These are phyloP conservation scores for Sphenodon punctatus DNA, from an alignment of 2,797 vertebrate genomes.

Conservation along the genomic window DNA sequence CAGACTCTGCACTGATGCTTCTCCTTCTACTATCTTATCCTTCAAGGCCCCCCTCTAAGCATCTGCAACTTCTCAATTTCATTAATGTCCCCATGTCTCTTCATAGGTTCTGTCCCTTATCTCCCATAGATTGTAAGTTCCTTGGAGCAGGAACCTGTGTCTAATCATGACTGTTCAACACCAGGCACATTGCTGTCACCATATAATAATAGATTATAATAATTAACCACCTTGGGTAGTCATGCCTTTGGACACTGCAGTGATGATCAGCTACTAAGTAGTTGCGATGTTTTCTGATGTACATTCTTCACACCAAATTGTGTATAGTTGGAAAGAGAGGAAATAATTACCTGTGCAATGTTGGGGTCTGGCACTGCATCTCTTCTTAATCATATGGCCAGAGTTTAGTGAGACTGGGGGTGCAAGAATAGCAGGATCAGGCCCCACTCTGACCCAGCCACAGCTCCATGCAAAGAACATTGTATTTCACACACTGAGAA, in stretches of 20 bases:
- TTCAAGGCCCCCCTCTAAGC: too few species aligned
- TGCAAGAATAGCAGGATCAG: not conserved
- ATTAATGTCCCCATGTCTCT: too few species aligned
- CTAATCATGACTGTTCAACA: too few species aligned
- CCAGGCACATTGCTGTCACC: too few species aligned
- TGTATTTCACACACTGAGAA: not conserved
- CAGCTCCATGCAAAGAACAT: not conserved
- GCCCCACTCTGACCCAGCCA: not conserved
- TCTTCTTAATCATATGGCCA: not conserved
- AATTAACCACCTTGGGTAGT: too few species aligned
- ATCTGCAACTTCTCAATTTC: too few species aligned
- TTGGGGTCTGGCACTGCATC: not conserved
- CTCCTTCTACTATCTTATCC: too few species aligned
- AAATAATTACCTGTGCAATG: not conserved
- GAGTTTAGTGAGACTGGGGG: not conserved
- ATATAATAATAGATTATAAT: too few species aligned
- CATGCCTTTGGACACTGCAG: not conserved
- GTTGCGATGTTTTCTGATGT: not conserved
- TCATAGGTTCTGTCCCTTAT: too few species aligned
- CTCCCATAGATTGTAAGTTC: too few species aligned
- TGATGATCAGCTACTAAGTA: not conserved
- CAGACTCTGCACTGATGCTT: too few species aligned
- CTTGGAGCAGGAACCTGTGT: too few species aligned
- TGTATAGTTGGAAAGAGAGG: accelerated
- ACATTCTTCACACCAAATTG: not conserved